phyloP scores from a whole-genome alignment of 2,113 vertebrate genomes.

The Toxotes chatareus region DNA sequence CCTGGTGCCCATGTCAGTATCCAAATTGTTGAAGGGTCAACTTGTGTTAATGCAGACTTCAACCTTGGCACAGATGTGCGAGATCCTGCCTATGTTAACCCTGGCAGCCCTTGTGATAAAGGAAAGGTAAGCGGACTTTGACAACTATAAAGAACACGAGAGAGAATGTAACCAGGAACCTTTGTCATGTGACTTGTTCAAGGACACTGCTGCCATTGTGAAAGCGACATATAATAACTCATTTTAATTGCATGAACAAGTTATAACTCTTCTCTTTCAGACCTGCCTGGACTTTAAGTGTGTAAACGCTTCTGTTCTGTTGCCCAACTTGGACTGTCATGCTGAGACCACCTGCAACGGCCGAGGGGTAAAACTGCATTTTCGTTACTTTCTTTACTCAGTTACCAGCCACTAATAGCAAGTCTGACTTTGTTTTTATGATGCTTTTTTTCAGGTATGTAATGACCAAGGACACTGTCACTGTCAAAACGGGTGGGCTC shows the following conservation, averaged over 20 bases:
- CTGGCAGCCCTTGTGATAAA: constrained; percentile 85
- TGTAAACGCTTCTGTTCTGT: constrained; percentile 82
- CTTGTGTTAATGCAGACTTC: constrained; percentile 87
- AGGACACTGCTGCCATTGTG: background rate
- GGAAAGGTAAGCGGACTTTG: constrained; percentile 82
- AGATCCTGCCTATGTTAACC: constrained; percentile 89
- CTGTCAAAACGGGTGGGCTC: constrained; percentile 84
- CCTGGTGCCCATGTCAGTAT: constrained; percentile 63
- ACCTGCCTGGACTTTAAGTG: constrained; percentile 86
- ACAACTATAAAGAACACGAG: background rate
- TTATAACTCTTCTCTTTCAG: constrained; percentile 66
- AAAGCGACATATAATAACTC: background rate
- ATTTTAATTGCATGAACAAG: background rate
- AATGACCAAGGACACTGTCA: constrained; percentile 87
- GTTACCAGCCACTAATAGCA: background rate
- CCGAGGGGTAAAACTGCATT: constrained; percentile 83
- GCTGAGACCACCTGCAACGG: constrained; percentile 81
- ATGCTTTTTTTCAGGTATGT: constrained; percentile 80
- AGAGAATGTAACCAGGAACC: background rate
- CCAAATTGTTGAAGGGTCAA: background rate
- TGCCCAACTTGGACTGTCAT: constrained; percentile 83
- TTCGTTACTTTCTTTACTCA: background rate
- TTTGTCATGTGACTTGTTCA: background rate
- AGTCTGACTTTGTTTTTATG: constrained; percentile 8
- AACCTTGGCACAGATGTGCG: constrained; percentile 87